Evolutionary conservation across 2,888 invertebrate species (phyloP), one percentile per base, ranked within the genome.

Genomic region (Mythimna albipuncta): DNA sequence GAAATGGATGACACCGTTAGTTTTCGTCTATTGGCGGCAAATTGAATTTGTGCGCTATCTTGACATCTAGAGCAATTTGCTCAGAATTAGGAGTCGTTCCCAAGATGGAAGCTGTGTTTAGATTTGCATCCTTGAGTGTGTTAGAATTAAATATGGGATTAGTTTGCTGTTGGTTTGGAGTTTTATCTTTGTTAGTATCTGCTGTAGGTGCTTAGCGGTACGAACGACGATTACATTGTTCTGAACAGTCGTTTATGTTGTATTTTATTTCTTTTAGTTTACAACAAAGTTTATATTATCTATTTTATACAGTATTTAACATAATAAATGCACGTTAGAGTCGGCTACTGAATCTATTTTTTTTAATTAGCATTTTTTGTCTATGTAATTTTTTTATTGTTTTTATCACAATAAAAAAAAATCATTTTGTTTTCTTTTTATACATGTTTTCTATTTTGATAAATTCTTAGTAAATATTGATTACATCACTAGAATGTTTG

Each of bases 21-120:
- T 81, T 85, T 85, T 75, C 74, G 67, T 65, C 72, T 83, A 81
- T 78, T 73, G 75, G 77, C 69, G 69, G 73, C 75, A 85, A 85
- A 85, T 85, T 79, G 77, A 81, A 83, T 83, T 69, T 76, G 72
- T 78, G 65, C 77, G 71, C 76, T 83, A 74, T 81, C 76, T 69
- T 70, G 63, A 68, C 59, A 77, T 83, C 77, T 76, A 62, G 71
- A 72, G 77, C 81, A 35, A 72, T 74, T 74, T 54, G 35, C 57
- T 72, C 11, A 64, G 68, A 81, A 77, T 72, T 59, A 66, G 52
- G 50, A 59, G 57, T 21, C 57, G 21, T 77, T 69, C 58, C 32
- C 62, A 41, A 81, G 75, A 79, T 71, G 11, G 65, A 68, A 50
- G 67, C 52, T 68, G 54, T 71, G 50, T 72, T 67, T 82, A 69